A percentile compares a stretch with the other conserved stretches of the same genome.
These are phyloP conservation scores for Mythimna albipuncta DNA, from an alignment of 2,888 invertebrate genomes.

Conservation along the genomic window DNA sequence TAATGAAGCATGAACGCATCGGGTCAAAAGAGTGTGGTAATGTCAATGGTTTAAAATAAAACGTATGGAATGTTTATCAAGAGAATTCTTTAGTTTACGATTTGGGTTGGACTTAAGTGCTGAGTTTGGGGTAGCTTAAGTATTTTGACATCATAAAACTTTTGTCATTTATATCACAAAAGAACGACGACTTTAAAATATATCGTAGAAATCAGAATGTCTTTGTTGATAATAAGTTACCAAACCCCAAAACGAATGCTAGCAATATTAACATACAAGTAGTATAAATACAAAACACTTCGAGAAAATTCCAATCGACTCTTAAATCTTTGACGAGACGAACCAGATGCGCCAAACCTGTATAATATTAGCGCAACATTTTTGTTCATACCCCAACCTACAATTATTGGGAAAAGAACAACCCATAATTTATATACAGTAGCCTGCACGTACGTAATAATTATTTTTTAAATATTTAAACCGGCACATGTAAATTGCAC, in stretches of 20 bases:
- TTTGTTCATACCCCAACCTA: constrained; percentile 77
- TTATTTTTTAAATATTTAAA: constrained; percentile 78
- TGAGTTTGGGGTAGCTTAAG: constrained; percentile 55
- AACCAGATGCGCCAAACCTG: constrained; percentile 73
- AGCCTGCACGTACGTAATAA: constrained; percentile 77
- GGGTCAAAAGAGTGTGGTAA: constrained; percentile 77
- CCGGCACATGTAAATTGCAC: constrained; percentile 51
- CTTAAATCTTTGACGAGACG: constrained; percentile 59
- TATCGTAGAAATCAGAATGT: background rate
- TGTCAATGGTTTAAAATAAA: constrained; percentile 79
- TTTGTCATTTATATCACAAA: constrained; percentile 1
- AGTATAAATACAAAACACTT: constrained; percentile 31
- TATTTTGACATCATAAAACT: constrained; percentile 16
- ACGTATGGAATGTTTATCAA: constrained; percentile 79
- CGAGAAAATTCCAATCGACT: constrained; percentile 50
- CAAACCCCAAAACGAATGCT: background rate
- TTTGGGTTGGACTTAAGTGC: constrained; percentile 54
- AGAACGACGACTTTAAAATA: background rate
- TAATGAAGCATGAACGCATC: constrained; percentile 76
- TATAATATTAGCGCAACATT: constrained; percentile 77
- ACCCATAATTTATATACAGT: constrained; percentile 80
- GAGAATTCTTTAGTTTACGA: constrained; percentile 79
- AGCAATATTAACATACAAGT: background rate
- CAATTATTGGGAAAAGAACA: constrained; percentile 78
- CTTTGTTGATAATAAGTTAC: background rate